Percentiles rank a stretch among this genome's conserved stretches.
Evolutionary conservation across 35 echinoderm and acorn worm species (phyloP).

Genomic region (Heliocidaris erythrogramma): DNA sequence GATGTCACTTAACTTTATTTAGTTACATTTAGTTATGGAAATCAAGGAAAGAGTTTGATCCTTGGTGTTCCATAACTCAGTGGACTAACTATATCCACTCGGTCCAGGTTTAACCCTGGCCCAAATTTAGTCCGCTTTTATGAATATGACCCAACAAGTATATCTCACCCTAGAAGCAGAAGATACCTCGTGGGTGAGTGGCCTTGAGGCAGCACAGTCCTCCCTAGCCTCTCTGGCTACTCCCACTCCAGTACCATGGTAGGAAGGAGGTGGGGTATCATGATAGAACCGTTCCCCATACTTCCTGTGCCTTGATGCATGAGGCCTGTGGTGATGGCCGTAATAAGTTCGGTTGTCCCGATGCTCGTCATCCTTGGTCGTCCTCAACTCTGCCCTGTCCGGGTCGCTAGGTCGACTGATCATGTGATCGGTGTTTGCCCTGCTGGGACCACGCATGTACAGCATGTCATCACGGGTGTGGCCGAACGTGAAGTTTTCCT

Average conservation of each 20-base stretch:
- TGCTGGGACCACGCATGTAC: conserved; percentile 20
- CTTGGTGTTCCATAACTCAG: too few relatives aligned
- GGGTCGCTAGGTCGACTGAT: not conserved
- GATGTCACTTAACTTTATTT: too few relatives aligned
- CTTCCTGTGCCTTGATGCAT: not conserved
- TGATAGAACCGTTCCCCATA: not conserved
- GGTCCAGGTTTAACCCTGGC: not conserved
- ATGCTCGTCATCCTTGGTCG: not conserved
- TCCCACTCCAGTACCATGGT: not conserved
- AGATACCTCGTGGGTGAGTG: not conserved
- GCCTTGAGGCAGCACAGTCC: not conserved
- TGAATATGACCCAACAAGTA: not conserved
- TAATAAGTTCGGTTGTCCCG: not conserved
- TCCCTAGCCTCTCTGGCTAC: not conserved
- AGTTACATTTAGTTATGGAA: too few relatives aligned
- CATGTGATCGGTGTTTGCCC: not conserved
- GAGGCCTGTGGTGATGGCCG: not conserved
- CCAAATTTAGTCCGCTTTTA: not conserved
- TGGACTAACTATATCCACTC: not conserved
- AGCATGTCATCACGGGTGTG: conserved; percentile 28
- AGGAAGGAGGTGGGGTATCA: not conserved
- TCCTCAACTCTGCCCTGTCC: not conserved
- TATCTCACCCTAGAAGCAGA: not conserved
- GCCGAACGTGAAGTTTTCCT: conserved; percentile 29
- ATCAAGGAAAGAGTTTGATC: too few relatives aligned